These are phyloP conservation scores for Lates calcarifer DNA, from an alignment of 2,113 vertebrate species.

Conservation along the genomic window DNA sequence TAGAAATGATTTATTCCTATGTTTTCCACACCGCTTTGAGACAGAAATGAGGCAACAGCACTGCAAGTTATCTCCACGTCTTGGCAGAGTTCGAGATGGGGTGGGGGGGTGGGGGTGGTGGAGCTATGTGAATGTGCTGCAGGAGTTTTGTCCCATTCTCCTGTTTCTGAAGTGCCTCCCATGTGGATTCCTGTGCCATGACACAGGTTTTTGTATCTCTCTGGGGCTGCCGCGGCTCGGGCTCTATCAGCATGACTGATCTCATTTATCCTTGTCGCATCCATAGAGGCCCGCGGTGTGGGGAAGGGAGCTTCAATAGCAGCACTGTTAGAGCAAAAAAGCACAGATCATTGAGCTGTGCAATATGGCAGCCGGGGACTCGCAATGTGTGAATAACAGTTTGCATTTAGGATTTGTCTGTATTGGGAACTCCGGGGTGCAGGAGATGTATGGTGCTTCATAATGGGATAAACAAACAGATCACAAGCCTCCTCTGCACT, in stretches of 20 bases:
- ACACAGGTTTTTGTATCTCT: slow-evolving; percentile 64
- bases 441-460: slow-evolving; percentile 42
- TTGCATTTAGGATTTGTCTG: slow-evolving; percentile 42
- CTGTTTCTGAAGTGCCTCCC: slow-evolving; percentile 63
- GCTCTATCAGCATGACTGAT: slow-evolving; percentile 75
- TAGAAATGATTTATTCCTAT: slow-evolving; percentile 38
- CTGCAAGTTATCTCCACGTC: slow-evolving; percentile 59
- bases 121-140: slow-evolving; percentile 56
- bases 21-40: slow-evolving; percentile 17
- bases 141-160: slow-evolving; percentile 54
- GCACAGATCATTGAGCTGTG: slow-evolving; percentile 55
- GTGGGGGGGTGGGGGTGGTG: too few relatives aligned
- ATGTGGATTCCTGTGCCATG: slow-evolving; percentile 57
- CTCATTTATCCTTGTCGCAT: slow-evolving; percentile 69
- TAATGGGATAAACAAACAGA: slow-evolving; percentile 59
- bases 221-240: slow-evolving; percentile 43
- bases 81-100: slow-evolving; percentile 51
- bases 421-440: slow-evolving; percentile 41
- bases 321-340: slow-evolving; percentile 21
- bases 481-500: slow-evolving; percentile 41
- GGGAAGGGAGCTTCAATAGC: slow-evolving; percentile 30
- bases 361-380: slow-evolving; percentile 30
- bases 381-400: slow-evolving; percentile 44
- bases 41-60: slow-evolving; percentile 47
- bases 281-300: slow-evolving; percentile 51